Conservation (phyloP, 2,888 invertebrate species). For the Protodeltote pygarga region DNA sequence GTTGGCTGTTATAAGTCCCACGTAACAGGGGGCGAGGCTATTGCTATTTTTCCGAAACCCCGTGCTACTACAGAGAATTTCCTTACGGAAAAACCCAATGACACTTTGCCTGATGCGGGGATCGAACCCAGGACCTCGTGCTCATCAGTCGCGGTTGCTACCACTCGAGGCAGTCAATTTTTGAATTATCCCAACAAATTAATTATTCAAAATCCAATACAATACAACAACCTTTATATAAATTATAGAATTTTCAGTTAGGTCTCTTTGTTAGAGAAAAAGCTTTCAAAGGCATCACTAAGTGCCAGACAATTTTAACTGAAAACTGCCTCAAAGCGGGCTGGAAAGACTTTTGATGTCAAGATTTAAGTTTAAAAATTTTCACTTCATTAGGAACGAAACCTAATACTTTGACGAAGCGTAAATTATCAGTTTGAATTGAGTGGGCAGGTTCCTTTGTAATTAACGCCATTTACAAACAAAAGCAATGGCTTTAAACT, state of each 20-base stretch:
- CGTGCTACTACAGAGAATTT: too few relatives aligned
- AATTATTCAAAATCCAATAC: too few relatives aligned
- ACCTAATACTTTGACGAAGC: constrained; percentile 14
- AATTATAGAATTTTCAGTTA: constrained; percentile 23
- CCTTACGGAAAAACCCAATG: too few relatives aligned
- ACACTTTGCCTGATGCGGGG: too few relatives aligned
- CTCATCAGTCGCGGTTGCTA: too few relatives aligned
- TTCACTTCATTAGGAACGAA: constrained; percentile 17
- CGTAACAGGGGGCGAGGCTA: too few relatives aligned
- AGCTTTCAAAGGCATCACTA: constrained; percentile 36
- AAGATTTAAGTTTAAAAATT: constrained; percentile 6
- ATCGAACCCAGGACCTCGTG: too few relatives aligned
- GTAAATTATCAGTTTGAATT: constrained; percentile 20
- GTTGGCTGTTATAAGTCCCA: too few relatives aligned
- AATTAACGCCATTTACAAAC: constrained; percentile 6
- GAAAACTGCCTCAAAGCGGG: constrained; percentile 12
- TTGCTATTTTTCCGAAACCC: too few relatives aligned
- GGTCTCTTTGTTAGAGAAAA: constrained; percentile 35
- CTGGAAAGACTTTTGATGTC: constrained; percentile 6
- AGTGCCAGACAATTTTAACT: constrained; percentile 26
- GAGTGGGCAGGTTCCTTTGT: constrained; percentile 11
- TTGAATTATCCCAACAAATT: too few relatives aligned
- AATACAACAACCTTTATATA: constrained; percentile 1
- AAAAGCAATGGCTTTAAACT: constrained; percentile 1
- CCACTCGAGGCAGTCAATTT: too few relatives aligned